A percentile compares a stretch with the other conserved stretches of the same genome.
phyloP scores from a whole-genome alignment of 1,140 invertebrate genomes.

The Lycorma delicatula region DNA sequence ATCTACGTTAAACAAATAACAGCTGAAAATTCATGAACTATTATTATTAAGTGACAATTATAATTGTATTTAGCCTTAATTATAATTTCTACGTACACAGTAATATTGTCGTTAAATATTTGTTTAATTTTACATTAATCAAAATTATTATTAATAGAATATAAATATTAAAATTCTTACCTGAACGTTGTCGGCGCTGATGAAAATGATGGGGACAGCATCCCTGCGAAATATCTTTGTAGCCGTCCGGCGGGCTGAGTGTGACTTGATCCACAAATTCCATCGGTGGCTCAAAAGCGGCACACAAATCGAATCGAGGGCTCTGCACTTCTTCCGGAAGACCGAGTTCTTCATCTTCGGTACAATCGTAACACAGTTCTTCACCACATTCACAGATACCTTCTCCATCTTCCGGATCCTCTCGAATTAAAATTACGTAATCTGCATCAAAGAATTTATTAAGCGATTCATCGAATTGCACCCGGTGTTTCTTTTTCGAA shows the following conservation, averaged over 20 bases:
- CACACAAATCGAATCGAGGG: slow-evolving; percentile 20
- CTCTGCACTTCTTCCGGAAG: slow-evolving; percentile 24
- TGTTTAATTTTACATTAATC: no score
- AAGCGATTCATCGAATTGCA: slow-evolving; percentile 72
- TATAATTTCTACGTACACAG: no score
- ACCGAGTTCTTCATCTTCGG: slow-evolving; percentile 22
- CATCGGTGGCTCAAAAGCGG: slow-evolving; percentile 43
- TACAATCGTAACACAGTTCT: slow-evolving; percentile 26
- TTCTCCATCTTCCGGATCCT: slow-evolving; percentile 71
- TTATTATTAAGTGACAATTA: no score
- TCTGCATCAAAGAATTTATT: slow-evolving; percentile 83
- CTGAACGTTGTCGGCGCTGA: no score
- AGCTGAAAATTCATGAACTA: no score
- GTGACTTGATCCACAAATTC: slow-evolving; percentile 65
- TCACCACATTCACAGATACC: slow-evolving; percentile 43
- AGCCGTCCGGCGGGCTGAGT: slow-evolving; percentile 74
- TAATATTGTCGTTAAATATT: no score
- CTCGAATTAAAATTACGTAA: slow-evolving; percentile 76
- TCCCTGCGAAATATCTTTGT: slow-evolving; percentile 52
- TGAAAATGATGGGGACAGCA: slow-evolving; percentile 24
- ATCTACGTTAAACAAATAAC: no score
- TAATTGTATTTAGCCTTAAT: no score
- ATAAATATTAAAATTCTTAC: no score
- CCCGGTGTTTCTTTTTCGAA: slow-evolving; percentile 55
- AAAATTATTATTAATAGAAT: no score